phyloP scores from a whole-genome alignment of 2,113 vertebrate species.

The Muntiacus reevesi region DNA sequence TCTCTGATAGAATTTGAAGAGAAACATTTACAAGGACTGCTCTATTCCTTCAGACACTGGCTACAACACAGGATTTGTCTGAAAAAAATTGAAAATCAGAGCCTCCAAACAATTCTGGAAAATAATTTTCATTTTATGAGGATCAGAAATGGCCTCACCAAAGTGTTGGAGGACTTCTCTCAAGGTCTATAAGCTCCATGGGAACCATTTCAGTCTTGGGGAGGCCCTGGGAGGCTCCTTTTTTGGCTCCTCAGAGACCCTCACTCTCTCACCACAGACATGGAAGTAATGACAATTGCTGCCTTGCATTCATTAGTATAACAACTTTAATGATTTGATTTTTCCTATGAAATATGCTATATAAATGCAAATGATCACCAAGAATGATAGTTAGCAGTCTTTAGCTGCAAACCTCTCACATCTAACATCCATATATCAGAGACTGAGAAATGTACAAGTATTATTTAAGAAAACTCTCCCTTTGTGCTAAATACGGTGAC shows the following conservation, averaged over 20 bases:
- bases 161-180: not conserved
- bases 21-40: not conserved
- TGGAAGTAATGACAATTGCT: slow-evolving; percentile 5
- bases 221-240: not conserved
- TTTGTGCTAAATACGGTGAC: slow-evolving; percentile 6
- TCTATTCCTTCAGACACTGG: not conserved
- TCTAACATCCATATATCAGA: not conserved
- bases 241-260: slow-evolving; percentile 15
- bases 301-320: slow-evolving; percentile 51
- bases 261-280: not conserved
- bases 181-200: not conserved
- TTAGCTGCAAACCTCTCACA: slow-evolving; percentile 9
- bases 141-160: not conserved
- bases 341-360: slow-evolving; percentile 48
- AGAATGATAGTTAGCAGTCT: slow-evolving; percentile 38
- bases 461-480: slow-evolving; percentile 16
- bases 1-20: not conserved
- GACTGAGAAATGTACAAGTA: not conserved
- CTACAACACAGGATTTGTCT: not conserved
- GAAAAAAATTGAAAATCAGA: not conserved
- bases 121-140: not conserved
- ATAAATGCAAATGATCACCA: slow-evolving; percentile 61
- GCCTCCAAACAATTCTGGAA: not conserved
- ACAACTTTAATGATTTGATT: slow-evolving; percentile 61
- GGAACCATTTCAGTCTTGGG: not conserved